phyloP scores from a whole-genome alignment of 1,140 invertebrate species.

The Chionoecetes opilio region DNA sequence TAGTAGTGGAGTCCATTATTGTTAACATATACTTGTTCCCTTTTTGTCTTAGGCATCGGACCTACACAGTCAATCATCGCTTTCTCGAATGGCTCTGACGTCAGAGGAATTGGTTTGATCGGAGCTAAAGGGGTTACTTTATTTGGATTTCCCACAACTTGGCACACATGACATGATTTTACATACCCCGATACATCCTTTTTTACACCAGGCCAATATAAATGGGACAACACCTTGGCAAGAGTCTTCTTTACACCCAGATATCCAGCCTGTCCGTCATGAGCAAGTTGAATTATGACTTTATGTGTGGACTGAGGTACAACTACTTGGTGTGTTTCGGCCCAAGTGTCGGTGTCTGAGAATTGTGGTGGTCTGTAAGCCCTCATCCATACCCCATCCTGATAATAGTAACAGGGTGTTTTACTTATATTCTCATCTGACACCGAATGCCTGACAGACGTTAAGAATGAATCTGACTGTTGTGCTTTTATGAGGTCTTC shows the following conservation, averaged over 20 bases:
- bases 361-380: background rate
- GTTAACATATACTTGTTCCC: slow-evolving; percentile 21
- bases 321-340: background rate
- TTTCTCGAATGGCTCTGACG: slow-evolving; percentile 41
- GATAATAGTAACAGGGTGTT: too few relatives aligned
- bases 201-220: too few relatives aligned
- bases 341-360: background rate
- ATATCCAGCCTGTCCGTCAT: background rate
- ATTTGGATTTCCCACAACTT: slow-evolving; percentile 51
- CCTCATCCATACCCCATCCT: background rate
- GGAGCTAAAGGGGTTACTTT: background rate
- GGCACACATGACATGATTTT: slow-evolving; percentile 34
- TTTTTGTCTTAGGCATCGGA: slow-evolving; percentile 23
- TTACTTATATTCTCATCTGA: too few relatives aligned
- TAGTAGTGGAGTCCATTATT: background rate
- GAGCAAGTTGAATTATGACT: background rate
- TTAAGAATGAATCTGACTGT: too few relatives aligned
- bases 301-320: background rate
- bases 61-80: slow-evolving; percentile 36
- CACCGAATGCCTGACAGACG: too few relatives aligned
- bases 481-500: too few relatives aligned
- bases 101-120: background rate
- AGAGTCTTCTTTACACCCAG: too few relatives aligned
- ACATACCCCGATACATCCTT: too few relatives aligned
- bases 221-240: too few relatives aligned